These are phyloP conservation scores for Mesocricetus auratus DNA, from an alignment of 2,113 vertebrate genomes.

Conservation along the genomic window DNA sequence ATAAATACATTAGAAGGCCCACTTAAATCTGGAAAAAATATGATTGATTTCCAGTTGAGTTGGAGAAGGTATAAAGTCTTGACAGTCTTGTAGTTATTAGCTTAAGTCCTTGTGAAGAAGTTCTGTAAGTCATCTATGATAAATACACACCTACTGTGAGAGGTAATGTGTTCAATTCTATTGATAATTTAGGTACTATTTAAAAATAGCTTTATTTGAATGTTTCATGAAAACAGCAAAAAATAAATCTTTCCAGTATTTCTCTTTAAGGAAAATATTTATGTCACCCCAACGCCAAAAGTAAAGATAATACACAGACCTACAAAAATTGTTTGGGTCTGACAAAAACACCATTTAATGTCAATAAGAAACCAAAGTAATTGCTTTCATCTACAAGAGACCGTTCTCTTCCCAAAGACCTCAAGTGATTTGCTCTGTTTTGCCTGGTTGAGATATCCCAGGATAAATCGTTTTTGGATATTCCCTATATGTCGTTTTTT, in stretches of 20 bases:
- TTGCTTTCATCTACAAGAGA: neutral
- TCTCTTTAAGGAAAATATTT: neutral
- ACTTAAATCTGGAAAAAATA: neutral
- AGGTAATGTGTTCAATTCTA: neutral
- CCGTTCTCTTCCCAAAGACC: neutral
- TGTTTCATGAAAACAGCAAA: neutral
- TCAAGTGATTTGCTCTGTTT: neutral
- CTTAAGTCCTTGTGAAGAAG: neutral
- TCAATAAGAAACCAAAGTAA: neutral
- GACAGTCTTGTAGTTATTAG: neutral
- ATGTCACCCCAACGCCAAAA: neutral
- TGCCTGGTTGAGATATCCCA: neutral
- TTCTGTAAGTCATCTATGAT: neutral
- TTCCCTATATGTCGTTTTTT: no score
- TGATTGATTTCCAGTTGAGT: neutral
- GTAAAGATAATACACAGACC: neutral
- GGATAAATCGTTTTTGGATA: neutral
- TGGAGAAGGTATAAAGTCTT: conserved; percentile 4
- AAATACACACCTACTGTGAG: neutral
- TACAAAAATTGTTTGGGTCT: neutral
- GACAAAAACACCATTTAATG: neutral
- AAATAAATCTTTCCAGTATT: neutral
- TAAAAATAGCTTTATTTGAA: conserved; percentile 28
- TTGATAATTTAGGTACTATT: neutral
- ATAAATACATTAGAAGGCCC: conserved; percentile 5